Conservation (phyloP, 2,888 invertebrate genomes). For the Nasonia oneida region DNA sequence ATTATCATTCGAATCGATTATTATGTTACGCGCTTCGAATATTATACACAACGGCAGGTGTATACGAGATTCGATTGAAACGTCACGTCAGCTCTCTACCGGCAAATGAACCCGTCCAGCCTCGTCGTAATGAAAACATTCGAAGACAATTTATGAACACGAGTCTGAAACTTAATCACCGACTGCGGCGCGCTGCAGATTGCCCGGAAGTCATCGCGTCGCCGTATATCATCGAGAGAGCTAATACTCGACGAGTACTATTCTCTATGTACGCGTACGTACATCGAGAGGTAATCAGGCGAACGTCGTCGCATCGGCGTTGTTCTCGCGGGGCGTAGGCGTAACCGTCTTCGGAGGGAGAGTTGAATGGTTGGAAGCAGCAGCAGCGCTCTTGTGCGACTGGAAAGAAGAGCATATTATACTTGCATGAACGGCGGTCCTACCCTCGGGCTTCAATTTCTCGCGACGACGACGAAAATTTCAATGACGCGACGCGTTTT, state of each 20-base stretch:
- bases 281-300: not conserved
- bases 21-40: no score
- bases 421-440: conserved; percentile 71
- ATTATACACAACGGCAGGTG: not conserved
- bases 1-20: not conserved
- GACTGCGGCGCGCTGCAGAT: not conserved
- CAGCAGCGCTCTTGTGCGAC: conserved; percentile 12
- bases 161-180: not conserved
- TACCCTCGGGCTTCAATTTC: conserved; percentile 65
- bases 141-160: conserved; percentile 3
- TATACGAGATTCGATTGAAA: not conserved
- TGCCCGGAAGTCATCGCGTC: not conserved
- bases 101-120: not conserved
- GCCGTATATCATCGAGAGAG: not conserved
- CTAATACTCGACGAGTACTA: not conserved
- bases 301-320: not conserved
- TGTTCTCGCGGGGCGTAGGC: conserved; percentile 58
- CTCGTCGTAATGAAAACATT: conserved; percentile 7
- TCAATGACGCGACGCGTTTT: not conserved
- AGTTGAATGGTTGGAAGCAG: conserved; percentile 64
- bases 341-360: conserved; percentile 60
- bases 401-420: conserved; percentile 66
- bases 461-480: not conserved
- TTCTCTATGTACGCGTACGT: no score
- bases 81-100: not conserved